Evolutionary conservation across 2,113 vertebrate species (phyloP), one percentile per base, ranked within the genome.

Genomic region (Mus pahari): DNA sequence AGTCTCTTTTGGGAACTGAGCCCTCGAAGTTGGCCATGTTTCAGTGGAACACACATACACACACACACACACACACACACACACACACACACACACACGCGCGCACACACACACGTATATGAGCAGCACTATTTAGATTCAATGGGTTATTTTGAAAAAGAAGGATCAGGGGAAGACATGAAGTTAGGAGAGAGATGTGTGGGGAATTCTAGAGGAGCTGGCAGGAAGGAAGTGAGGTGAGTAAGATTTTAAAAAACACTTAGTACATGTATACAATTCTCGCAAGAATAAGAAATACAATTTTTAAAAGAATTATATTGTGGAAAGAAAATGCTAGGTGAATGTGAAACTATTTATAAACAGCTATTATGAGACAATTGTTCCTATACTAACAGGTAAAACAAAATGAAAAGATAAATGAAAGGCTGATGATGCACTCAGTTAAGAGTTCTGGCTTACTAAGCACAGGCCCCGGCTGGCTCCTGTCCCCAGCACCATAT

Each of bases 381-480:
- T 71, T 92, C 12, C 31, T 95, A 90, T 1, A 89, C 11, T 48
- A 92, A 78, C 36, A 71, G n/a, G 50, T 50, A 96, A 90, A 96
- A 94, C 28, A n/a, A n/a, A 81, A 58, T 58, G 4, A 14, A 94
- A 94, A 92, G n/a, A 89, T 90, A 58, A 86, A 48, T 36, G 33
- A 50, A 33, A 45, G 45, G 19, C 64, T 50, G 42, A 13, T 13
- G 42, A 36, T 22, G 5, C 24, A n/a, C 83, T 66, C 9, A 48
- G 48, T 48, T 68, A 22, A 53, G 64, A 70, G 19, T 68, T 48
- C 83, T 86, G 33, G 42, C 16, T 86, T 86, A 66, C 17, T 62
- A 45, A 33, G 17, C 83, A 31, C 33, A 86, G 83, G 2, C 39
- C 26, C 9, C 19, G 39, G 39, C 4, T 31, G 39, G 39, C 4